These are phyloP conservation scores for Siniperca obscura DNA, from an alignment of 2,797 vertebrate genomes.

Conservation along the genomic window DNA sequence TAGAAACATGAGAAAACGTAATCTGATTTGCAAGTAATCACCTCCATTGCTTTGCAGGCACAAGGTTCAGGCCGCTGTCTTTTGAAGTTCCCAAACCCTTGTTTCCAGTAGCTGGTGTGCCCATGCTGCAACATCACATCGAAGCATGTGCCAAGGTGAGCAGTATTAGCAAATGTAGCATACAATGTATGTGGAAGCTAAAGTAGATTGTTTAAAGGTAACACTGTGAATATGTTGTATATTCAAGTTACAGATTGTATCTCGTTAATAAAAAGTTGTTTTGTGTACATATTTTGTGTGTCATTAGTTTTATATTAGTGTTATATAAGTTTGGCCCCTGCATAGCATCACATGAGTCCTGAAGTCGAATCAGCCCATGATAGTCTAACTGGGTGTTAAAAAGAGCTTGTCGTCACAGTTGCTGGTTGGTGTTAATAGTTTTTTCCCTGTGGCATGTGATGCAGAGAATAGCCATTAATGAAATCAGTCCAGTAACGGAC, in stretches of 20 bases:
- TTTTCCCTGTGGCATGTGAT: not conserved
- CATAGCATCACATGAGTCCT: not conserved
- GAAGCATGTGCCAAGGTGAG: constrained; percentile 94
- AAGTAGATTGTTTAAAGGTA: not conserved
- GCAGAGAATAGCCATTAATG: not conserved
- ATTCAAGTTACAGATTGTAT: not conserved
- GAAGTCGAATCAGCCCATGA: not conserved
- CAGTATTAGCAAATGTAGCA: not conserved
- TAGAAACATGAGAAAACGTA: not conserved
- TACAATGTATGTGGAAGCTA: not conserved
- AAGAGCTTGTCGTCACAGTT: not conserved
- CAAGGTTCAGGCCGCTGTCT: constrained; percentile 95
- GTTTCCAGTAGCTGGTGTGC: constrained; percentile 96
- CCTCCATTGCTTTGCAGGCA: constrained; percentile 82
- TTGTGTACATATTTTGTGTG: not conserved
- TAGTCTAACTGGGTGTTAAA: not conserved
- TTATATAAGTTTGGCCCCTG: not conserved
- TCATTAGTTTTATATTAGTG: not conserved
- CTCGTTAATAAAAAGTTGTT: not conserved
- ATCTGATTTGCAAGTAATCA: constrained; percentile 9
- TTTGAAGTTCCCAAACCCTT: constrained; percentile 98
- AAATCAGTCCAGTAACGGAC: not conserved
- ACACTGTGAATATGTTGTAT: not conserved
- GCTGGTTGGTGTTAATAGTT: not conserved
- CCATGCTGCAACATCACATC: constrained; percentile 98